Percentiles rank a stretch among this genome's conserved stretches.
These are phyloP conservation scores for Keiferia lycopersicella DNA, from an alignment of 2,888 invertebrate genomes.

Conservation along the genomic window DNA sequence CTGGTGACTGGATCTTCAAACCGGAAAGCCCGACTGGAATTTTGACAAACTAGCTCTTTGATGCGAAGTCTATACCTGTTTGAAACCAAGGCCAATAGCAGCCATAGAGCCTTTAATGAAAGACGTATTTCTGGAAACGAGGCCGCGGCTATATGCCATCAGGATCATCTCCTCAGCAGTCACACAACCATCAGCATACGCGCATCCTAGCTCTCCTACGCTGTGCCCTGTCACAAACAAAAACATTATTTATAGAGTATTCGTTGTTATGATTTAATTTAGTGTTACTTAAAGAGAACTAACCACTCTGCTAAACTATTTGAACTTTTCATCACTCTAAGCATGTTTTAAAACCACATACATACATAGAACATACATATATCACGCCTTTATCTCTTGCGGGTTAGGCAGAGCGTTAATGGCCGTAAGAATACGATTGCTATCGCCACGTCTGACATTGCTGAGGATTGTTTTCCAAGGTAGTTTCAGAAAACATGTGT, in stretches of 20 bases:
- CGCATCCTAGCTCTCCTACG: conserved; percentile 93
- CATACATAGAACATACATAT: no score
- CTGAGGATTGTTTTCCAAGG: no score
- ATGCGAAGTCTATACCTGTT: conserved; percentile 48
- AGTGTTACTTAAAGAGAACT: no score
- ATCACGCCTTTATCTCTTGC: no score
- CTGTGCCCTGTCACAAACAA: conserved; percentile 87
- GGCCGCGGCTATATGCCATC: conserved; percentile 87
- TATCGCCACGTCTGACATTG: no score
- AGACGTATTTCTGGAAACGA: conserved; percentile 82
- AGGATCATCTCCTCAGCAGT: conserved; percentile 89
- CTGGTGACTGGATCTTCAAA: no score
- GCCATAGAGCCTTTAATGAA: conserved; percentile 89
- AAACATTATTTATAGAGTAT: neutral
- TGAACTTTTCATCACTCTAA: neutral
- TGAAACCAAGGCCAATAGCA: conserved; percentile 84
- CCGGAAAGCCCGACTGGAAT: no score
- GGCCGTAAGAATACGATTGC: no score
- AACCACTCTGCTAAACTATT: neutral
- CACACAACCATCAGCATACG: conserved; percentile 92
- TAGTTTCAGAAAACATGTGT: no score
- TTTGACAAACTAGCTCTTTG: neutral
- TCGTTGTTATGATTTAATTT: no score
- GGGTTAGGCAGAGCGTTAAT: no score
- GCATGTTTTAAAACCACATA: neutral